Evolutionary conservation across 2,888 invertebrate genomes (phyloP).

Genomic region (Eilema caniola): DNA sequence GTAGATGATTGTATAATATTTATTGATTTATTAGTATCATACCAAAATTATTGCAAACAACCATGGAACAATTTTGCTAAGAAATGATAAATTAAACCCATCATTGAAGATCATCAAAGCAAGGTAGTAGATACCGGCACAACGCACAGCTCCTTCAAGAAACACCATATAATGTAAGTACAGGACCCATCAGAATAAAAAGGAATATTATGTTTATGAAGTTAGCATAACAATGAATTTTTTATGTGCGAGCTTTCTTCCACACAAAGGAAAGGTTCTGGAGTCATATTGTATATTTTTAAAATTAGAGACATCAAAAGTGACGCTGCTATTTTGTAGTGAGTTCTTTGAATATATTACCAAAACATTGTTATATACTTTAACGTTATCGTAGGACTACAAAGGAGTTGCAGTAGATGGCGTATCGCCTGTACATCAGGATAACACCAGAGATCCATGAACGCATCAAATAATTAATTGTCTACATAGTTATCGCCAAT

Average conservation of each 20-base stretch:
- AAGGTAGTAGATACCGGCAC: no score
- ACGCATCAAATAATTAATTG: no score
- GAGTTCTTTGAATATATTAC: neutral
- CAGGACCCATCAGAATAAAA: neutral
- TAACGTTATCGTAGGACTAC: no score
- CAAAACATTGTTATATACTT: neutral
- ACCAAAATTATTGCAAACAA: neutral
- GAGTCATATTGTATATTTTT: neutral
- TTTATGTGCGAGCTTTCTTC: neutral
- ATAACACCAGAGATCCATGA: no score
- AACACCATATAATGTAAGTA: neutral
- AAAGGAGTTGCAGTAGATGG: no score
- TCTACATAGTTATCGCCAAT: no score
- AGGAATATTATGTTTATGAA: neutral
- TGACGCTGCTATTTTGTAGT: neutral
- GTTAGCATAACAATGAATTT: slow-evolving; percentile 1
- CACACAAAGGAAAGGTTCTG: neutral
- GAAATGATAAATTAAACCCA: neutral
- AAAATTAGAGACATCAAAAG: neutral
- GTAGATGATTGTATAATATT: no score
- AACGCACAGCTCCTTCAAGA: neutral
- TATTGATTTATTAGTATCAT: no score
- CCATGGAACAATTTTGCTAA: neutral
- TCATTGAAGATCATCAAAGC: no score
- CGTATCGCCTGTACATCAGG: no score